These are phyloP conservation scores for Conops quadrifasciatus DNA, from an alignment of 2,888 invertebrate species.

Conservation along the genomic window DNA sequence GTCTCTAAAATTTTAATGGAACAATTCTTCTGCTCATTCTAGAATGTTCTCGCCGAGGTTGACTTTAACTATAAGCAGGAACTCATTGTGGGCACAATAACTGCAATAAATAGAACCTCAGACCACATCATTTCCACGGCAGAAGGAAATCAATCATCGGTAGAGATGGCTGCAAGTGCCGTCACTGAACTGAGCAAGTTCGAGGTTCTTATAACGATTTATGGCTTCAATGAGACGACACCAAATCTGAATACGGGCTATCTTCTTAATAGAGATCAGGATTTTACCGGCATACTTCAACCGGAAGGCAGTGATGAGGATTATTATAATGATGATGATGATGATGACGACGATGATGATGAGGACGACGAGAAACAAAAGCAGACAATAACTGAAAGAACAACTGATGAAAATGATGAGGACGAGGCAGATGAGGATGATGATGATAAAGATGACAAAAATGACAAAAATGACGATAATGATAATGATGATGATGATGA, in stretches of 20 bases:
- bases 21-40: conserved; percentile 41
- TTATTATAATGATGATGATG: conserved; percentile 33
- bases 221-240: conserved; percentile 52
- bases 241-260: conserved; percentile 47
- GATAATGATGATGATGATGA: too few relatives aligned
- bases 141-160: too few relatives aligned
- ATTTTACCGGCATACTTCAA: conserved; percentile 49
- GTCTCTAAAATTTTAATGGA: too few relatives aligned
- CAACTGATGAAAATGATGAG: conserved; percentile 36
- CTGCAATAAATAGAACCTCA: conserved; percentile 39
- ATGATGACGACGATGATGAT: conserved; percentile 33
- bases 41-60: conserved; percentile 57
- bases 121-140: conserved; percentile 5
- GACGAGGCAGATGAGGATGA: conserved; percentile 41
- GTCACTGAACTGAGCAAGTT: conserved; percentile 45
- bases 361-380: conserved; percentile 35
- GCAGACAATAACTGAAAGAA: conserved; percentile 31
- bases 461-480: conserved; percentile 27
- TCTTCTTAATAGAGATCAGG: conserved; percentile 51
- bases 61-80: conserved; percentile 54
- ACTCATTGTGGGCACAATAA: conserved; percentile 53
- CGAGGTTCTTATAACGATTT: conserved; percentile 54
- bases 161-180: background rate
- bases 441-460: conserved; percentile 35
- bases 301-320: conserved; percentile 27